A percentile compares a stretch with the other conserved stretches of the same genome.
Conservation (phyloP, 2,888 invertebrate genomes). For the Drosophila lutescens region DNA sequence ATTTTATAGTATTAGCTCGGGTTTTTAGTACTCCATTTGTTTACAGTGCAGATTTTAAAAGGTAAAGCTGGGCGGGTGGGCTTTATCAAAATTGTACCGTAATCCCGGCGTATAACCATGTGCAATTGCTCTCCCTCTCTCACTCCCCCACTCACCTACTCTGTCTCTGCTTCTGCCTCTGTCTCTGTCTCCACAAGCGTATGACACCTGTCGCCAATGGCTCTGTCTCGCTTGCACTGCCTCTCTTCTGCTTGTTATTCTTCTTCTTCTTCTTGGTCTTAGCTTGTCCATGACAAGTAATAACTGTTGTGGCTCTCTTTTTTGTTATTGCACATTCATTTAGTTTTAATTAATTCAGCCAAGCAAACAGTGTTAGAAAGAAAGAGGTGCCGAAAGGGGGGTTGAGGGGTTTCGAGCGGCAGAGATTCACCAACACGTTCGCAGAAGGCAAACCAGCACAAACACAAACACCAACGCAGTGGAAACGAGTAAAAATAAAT, state of each 20-base stretch:
- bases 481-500: constrained; percentile 66
- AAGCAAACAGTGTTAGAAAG: constrained; percentile 44
- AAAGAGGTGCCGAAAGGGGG: constrained; percentile 7
- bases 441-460: constrained; percentile 28
- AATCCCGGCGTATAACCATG: constrained; percentile 17
- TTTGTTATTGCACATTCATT: constrained; percentile 62
- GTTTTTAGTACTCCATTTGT: background rate
- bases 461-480: constrained; percentile 53
- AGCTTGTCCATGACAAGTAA: constrained; percentile 42
- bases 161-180: background rate
- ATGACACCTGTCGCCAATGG: constrained; percentile 47
- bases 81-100: constrained; percentile 19
- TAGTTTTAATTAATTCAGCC: constrained; percentile 71
- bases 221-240: constrained; percentile 16
- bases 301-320: constrained; percentile 51
- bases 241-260: constrained; percentile 7
- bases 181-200: background rate
- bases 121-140: constrained; percentile 4
- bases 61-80: background rate
- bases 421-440: constrained; percentile 31
- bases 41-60: background rate
- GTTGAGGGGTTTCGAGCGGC: background rate
- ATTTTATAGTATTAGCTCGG: background rate
- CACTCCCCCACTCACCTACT: background rate
- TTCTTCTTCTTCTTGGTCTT: constrained; percentile 30